These are phyloP conservation scores for Balaeniceps rex DNA, from an alignment of 2,113 vertebrate species.

Conservation along the genomic window DNA sequence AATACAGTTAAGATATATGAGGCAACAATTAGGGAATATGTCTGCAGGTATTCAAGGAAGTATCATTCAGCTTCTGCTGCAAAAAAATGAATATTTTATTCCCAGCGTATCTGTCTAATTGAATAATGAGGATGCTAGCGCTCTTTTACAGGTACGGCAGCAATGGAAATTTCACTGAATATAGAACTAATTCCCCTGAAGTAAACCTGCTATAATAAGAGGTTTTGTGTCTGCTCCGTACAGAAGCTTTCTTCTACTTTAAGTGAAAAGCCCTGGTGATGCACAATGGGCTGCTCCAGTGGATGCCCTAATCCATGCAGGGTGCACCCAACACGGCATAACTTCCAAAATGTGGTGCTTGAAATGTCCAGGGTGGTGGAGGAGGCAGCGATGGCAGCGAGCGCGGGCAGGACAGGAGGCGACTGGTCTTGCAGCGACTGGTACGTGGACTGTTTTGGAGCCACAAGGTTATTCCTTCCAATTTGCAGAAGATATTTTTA, in stretches of 20 bases:
- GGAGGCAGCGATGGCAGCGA: fast-evolving
- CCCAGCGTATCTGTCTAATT: conserved; percentile 34
- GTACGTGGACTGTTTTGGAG: not conserved
- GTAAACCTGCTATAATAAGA: not conserved
- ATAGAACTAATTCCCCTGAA: not conserved
- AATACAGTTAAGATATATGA: conserved; percentile 30
- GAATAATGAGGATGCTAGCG: conserved; percentile 7
- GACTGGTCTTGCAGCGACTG: fast-evolving
- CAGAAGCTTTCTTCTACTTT: not conserved
- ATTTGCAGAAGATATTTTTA: not conserved
- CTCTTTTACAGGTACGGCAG: conserved; percentile 24
- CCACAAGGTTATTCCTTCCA: not conserved
- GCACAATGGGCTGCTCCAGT: not conserved
- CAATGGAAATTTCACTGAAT: not conserved
- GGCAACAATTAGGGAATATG: conserved; percentile 56
- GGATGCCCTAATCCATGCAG: fast-evolving
- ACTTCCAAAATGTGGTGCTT: not conserved
- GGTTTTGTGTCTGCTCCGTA: not conserved
- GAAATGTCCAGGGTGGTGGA: not conserved
- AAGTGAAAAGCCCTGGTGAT: not conserved
- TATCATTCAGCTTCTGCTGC: not conserved
- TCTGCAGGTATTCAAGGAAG: conserved; percentile 49
- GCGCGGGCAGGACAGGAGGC: fast-evolving
- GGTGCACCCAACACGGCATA: fast-evolving
- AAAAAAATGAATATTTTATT: conserved; percentile 10